These are phyloP conservation scores for Crocodylus rhombifer DNA, from an alignment of 2,797 vertebrate species.

Conservation along the genomic window DNA sequence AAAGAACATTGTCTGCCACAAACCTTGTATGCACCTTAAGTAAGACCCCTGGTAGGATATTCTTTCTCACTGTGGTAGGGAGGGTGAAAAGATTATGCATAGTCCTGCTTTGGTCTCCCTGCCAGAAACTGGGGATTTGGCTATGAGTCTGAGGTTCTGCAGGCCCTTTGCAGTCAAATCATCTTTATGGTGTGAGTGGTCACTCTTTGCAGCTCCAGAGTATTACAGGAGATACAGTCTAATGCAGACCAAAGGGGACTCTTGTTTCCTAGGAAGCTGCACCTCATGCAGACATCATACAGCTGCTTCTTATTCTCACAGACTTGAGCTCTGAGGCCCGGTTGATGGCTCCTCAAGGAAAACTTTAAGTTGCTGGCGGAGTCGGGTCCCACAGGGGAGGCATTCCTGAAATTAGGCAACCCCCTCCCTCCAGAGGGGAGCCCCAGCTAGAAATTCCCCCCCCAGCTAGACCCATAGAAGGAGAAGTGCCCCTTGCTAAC, in stretches of 20 bases:
- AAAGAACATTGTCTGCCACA: too few species aligned
- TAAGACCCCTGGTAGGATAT: too few species aligned
- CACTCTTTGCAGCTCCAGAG: neutral
- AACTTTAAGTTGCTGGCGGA: too few species aligned
- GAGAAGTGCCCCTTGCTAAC: too few species aligned
- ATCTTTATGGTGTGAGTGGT: neutral
- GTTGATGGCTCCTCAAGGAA: too few species aligned
- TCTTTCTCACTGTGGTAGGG: neutral
- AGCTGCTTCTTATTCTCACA: neutral
- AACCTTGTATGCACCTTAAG: too few species aligned
- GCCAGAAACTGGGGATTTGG: neutral
- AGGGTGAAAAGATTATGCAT: neutral
- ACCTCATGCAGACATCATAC: neutral
- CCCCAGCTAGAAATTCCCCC: too few species aligned
- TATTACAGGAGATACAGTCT: neutral
- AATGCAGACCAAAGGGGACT: neutral
- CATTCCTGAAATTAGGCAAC: too few species aligned
- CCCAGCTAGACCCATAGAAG: too few species aligned
- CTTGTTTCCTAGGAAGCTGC: neutral
- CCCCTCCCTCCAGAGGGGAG: too few species aligned
- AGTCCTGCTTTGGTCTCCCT: neutral
- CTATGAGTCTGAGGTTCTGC: neutral
- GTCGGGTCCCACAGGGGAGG: too few species aligned
- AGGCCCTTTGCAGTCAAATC: neutral
- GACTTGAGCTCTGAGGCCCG: neutral